Evolutionary conservation across 92 coral and sea anemone species (phyloP), one percentile per base, ranked within the genome.

Genomic region (Palythoa grandis): DNA sequence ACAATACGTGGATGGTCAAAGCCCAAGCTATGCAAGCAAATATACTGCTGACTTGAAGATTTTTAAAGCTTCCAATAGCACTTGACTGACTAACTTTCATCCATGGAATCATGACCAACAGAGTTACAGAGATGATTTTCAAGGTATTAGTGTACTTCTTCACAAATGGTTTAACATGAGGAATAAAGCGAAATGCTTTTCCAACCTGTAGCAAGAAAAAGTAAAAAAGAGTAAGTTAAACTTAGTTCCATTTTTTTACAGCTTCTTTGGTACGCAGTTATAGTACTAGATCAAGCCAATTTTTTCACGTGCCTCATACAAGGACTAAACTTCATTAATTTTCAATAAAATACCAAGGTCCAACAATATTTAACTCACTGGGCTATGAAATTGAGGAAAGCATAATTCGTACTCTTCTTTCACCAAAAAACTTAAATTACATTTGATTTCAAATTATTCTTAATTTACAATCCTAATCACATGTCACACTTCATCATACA

Each of bases 41-140:
- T 52, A 97, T 78, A 35, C 96, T 92, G 80, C 88, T 89, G 50
- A 91, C 53, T 13, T 96, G 87, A 83, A 97, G 75, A n/a, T 69
- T 53, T 5, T 23, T 56, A 73, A 97, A 95, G 76, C 94, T 91
- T 17, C 98, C 98, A 69, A 85, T 83, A 2, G 93, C 88, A 76
- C 98, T 94, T 66, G 99, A 95, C 13, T 93, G 89, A 72, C 99
- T 97, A 25, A 97, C 95, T 77, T 97, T 97, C 91, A 97, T 87
- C 99, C 99, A 97, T 29, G 99, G 99, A 14, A 97, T 94, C 77
- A 91, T 78, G 38, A 94, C 91, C 4, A 97, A 84, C 8, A 97
- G 89, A 53, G 95, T 84, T 11, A 97, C 78, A 63, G 97, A 78
- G 0, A 95, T 68, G 14, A 93, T 66, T 82, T 97, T 97, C 17